Conservation (phyloP, 2,888 invertebrate species). For the Lasiommata megera region DNA sequence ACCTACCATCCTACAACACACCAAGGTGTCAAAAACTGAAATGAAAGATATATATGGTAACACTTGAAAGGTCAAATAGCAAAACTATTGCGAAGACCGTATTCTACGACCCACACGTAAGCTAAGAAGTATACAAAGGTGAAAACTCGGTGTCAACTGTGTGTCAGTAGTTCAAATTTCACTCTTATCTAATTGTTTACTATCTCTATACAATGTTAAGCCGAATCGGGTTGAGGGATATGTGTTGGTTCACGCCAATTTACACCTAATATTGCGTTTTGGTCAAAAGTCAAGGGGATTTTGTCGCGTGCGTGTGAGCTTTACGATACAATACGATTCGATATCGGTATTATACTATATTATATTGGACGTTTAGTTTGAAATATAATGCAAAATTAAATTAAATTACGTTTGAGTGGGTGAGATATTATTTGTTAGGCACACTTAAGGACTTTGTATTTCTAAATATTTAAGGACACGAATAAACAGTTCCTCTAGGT, state of each 20-base stretch:
- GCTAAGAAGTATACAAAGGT: slow-evolving; percentile 39
- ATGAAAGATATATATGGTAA: slow-evolving; percentile 7
- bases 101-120: slow-evolving; percentile 31
- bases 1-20: background rate
- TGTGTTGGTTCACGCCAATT: background rate
- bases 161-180: slow-evolving; percentile 37
- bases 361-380: too few relatives aligned
- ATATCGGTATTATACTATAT: background rate
- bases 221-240: background rate
- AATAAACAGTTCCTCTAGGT: too few relatives aligned
- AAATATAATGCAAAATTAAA: too few relatives aligned
- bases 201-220: slow-evolving; percentile 26
- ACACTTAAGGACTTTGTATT: too few relatives aligned
- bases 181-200: slow-evolving; percentile 46
- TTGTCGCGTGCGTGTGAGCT: background rate
- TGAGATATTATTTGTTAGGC: too few relatives aligned
- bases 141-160: slow-evolving; percentile 54
- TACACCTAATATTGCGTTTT: background rate
- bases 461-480: too few relatives aligned
- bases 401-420: too few relatives aligned
- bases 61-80: slow-evolving; percentile 28
- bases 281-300: background rate
- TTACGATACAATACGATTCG: background rate
- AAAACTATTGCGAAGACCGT: slow-evolving; percentile 41
- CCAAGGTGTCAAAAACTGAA: background rate